Evolutionary conservation across 92 coral and sea anemone genomes (phyloP).

Genomic region (Epizoanthus stellaris): DNA sequence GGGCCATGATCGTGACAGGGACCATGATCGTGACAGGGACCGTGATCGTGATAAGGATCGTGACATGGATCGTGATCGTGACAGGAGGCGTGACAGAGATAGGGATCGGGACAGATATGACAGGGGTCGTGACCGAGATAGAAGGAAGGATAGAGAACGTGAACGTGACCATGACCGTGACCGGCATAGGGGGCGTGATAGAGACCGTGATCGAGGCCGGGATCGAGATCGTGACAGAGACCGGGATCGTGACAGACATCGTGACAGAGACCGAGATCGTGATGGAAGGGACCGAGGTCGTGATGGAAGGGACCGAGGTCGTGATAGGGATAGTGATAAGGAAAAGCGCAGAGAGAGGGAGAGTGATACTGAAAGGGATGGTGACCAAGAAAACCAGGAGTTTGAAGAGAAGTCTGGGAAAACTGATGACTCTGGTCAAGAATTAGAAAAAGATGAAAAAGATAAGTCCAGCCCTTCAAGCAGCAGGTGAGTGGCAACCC

Average conservation of each 20-base stretch:
- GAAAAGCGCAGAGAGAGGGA: constrained; percentile 36
- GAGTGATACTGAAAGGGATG: constrained; percentile 47
- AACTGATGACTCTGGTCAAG: constrained; percentile 52
- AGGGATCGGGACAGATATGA: constrained; percentile 38
- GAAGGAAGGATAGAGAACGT: constrained; percentile 61
- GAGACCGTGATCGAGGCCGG: constrained; percentile 60
- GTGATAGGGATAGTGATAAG: constrained; percentile 60
- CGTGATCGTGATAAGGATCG: constrained; percentile 56
- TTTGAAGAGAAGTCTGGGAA: constrained; percentile 52
- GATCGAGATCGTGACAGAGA: constrained; percentile 58
- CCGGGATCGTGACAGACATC: constrained; percentile 25
- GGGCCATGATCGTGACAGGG: constrained; percentile 28
- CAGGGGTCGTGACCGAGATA: constrained; percentile 54
- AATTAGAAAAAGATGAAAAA: constrained; percentile 59
- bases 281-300: constrained; percentile 51
- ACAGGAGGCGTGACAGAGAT: constrained; percentile 44
- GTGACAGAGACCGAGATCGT: constrained; percentile 56
- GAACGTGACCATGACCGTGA: constrained; percentile 66
- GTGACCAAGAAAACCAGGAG: constrained; percentile 49
- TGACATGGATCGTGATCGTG: constrained; percentile 38
- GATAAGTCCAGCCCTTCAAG: constrained; percentile 89
- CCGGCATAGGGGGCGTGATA: constrained; percentile 51
- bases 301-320: constrained; percentile 65
- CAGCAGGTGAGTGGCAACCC: constrained; percentile 79
- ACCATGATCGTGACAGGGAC: constrained; percentile 50